Evolutionary conservation across 1,140 invertebrate species (phyloP), one percentile per base, ranked within the genome.

Genomic region (Drosophila micromelanica): DNA sequence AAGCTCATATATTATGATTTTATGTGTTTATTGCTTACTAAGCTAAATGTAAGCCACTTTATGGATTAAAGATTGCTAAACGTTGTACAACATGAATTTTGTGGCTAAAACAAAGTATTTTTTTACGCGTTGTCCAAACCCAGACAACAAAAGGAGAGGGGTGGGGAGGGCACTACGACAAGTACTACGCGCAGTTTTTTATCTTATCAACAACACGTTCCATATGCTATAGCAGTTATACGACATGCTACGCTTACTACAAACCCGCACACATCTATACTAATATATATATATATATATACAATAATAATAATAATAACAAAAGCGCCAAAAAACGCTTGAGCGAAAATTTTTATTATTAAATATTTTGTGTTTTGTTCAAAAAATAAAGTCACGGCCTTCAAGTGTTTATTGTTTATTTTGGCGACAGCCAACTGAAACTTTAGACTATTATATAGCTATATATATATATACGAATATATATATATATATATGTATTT

Each of bases 261-360:
- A 43, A 30, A 8, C 40, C 23, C 23, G 8, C 13, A 13, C 43
- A 40, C 46, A 61, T 45, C 55, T 70, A 56, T 75, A 65, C 61
- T 45, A 78, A 48, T 13, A 63, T n/a, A 17, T 17, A 43, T 38
- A 45, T 35, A 8, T 7, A 35, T 9, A 35, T 2, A 35, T 35
- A 46, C n/a, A 52, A 43, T 57, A 69, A 59, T 64, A 85, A 76
- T 76, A 86, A 80, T 80, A 85, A 85, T 77, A 84, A 78, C 79
- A 84, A 84, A 42, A 81, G 61, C 73, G 73, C 80, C 77, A 67
- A 85, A 86, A 73, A 80, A 63, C 49, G 60, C 46, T 42, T 20
- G 43, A 54, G 40, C 40, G 23, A 55, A 60, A 45, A 43, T n/a
- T 11, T 46, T n/a, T 46, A 32, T 27, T 54, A 7, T 20, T 35